Evolutionary conservation across 2,888 invertebrate genomes (phyloP), one percentile per base, ranked within the genome.

Genomic region (Agrotis ipsilon): DNA sequence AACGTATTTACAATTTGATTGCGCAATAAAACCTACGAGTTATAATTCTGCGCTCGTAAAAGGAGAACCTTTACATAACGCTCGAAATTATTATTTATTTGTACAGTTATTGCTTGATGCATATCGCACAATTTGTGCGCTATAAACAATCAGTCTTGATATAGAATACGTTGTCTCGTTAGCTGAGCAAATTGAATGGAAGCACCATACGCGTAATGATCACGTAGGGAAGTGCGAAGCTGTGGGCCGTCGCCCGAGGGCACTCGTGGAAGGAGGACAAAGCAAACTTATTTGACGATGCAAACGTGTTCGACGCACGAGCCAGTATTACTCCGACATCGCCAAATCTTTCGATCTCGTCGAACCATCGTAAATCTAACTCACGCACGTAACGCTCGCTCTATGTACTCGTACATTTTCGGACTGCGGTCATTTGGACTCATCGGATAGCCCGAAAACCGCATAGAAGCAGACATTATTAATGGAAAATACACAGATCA

Each of bases 151-250:
- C 43, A 66, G 48, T 64, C 27, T 74, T 54, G 72, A 68, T 27
- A 61, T 66, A 72, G 59, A 74, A 75, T 80, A 69, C n/a, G 24
- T 52, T 18, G 61, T 81, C 63, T 84, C 68, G 76, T 81, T 81
- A 81, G 81, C 67, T 68, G 66, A 80, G 77, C 68, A 85, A 86
- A 87, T 88, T 87, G 85, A 87, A 89, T 87, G 75, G 72, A 81
- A 87, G 83, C 77, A 85, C 68, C 82, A 78, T 80, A 68, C 76
- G 81, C 72, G 82, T 82, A 87, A 87, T 87, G 85, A 88, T 85
- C 86, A 85, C 82, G 87, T 80, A 76, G 73, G 71, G 76, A 82
- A 78, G 80, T 82, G 84, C 66, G 80, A 81, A 79, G 77, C 80
- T 82, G 79, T 68, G 72, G 81, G 75, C 67, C 69, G 62, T 68